Conservation (phyloP, 92 coral and sea anemone species). For the Paramuricea clavata region DNA sequence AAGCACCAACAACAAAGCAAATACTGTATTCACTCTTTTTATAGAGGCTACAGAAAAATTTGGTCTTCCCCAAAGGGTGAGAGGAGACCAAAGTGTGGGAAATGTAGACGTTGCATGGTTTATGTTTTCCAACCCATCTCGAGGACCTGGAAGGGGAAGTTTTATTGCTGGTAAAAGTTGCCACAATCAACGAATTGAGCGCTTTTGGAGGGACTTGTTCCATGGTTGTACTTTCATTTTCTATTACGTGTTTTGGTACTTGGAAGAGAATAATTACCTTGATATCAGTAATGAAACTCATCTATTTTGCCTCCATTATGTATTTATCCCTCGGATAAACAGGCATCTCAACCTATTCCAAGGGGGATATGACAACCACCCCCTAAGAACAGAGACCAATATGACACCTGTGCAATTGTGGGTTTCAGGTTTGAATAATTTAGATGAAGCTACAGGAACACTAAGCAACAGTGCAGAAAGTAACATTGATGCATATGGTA, state of each 20-base stretch:
- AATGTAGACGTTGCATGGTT: slow-evolving; percentile 65
- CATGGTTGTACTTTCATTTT: slow-evolving; percentile 75
- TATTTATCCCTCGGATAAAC: slow-evolving; percentile 17
- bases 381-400: not conserved
- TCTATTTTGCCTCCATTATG: slow-evolving; percentile 20
- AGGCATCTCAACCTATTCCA: not conserved
- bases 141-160: slow-evolving; percentile 73
- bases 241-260: slow-evolving; percentile 60
- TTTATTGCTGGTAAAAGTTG: slow-evolving; percentile 68
- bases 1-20: slow-evolving; percentile 63
- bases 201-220: slow-evolving; percentile 76
- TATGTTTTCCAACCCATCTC: slow-evolving; percentile 62
- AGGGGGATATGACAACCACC: slow-evolving; percentile 13
- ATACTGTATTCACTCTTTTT: slow-evolving; percentile 62
- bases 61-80: slow-evolving; percentile 64
- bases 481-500: not conserved
- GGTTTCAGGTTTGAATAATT: not conserved
- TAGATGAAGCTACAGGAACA: not conserved
- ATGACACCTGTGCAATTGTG: not conserved
- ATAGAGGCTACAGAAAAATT: slow-evolving; percentile 51
- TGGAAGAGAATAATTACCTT: slow-evolving; percentile 7
- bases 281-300: slow-evolving; percentile 3
- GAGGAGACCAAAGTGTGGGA: slow-evolving; percentile 72
- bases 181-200: slow-evolving; percentile 65
- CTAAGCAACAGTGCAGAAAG: not conserved